Evolutionary conservation across 2,113 vertebrate genomes (phyloP), one percentile per base, ranked within the genome.

Genomic region (Epinephelus cyanopodus): DNA sequence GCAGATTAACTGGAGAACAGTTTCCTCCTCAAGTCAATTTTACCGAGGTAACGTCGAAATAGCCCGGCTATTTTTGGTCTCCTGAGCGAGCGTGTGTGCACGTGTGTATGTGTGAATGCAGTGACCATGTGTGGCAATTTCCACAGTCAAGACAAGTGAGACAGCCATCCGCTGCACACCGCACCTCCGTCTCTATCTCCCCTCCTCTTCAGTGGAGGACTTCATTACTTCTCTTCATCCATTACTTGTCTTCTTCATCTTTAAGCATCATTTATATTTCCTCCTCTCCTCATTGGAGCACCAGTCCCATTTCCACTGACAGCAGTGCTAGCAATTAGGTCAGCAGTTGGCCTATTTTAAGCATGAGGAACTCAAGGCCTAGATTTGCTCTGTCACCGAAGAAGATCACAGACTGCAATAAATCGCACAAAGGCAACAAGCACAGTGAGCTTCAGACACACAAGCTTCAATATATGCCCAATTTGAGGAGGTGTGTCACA

Each of bases 341-440:
- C 92, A 93, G 85, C 74, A 69, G 77, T 72, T 79, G 88, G 89
- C 83, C 92, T 95, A 95, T 92, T 94, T 94, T 90, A 87, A 90
- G 90, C 79, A 74, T 39, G 70, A 68, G 48, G 77, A 88, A 90
- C 73, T 81, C 68, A 67, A 72, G 60, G 42, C 79, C 63, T 77
- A 79, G 66, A 77, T 85, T 81, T 88, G 78, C 53, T 74, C 71
- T 29, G 86, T 88, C 87, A 83, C 58, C 74, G 53, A 39, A 81
- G 71, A 61, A 83, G 72, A 93, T 83, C 79, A 85, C 84, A 88
- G 63, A 74, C n/a, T 8, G 58, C 42, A 68, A 74, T 63, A 79
- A 77, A 84, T 68, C 50, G 60, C 33, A 81, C 11, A 79, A 45
- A 70, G 54, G 33, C 17, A 10, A 62, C 47, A 62, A 25, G 39